These are phyloP conservation scores for Ormyrus thymus DNA, from an alignment of 2,888 invertebrate species.

Conservation along the genomic window DNA sequence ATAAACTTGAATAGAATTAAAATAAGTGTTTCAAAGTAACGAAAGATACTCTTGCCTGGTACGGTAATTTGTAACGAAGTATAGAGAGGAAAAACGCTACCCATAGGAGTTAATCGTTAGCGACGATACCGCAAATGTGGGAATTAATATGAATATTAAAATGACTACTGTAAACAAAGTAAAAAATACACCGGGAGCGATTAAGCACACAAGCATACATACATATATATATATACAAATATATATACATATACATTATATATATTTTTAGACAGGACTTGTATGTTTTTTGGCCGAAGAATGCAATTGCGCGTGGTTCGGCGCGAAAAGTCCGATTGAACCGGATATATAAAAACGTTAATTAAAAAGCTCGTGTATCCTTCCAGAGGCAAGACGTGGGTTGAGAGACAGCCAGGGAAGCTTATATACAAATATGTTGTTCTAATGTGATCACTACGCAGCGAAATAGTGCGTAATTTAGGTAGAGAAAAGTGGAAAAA, in stretches of 20 bases:
- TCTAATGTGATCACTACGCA: slow-evolving; percentile 55
- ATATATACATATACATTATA: slow-evolving; percentile 60
- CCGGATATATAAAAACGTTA: slow-evolving; percentile 30
- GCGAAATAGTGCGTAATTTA: slow-evolving; percentile 56
- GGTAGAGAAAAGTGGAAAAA: slow-evolving; percentile 34
- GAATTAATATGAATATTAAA: slow-evolving; percentile 51
- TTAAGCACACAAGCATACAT: slow-evolving; percentile 60
- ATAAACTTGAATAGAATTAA: not conserved
- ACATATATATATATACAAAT: slow-evolving; percentile 57
- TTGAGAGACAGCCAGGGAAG: slow-evolving; percentile 57
- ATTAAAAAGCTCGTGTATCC: slow-evolving; percentile 52
- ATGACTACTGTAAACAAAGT: slow-evolving; percentile 52
- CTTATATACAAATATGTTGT: slow-evolving; percentile 61
- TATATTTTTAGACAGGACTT: slow-evolving; percentile 68
- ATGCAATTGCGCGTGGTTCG: slow-evolving; percentile 53
- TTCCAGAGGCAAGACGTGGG: slow-evolving; percentile 56
- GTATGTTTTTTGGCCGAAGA: slow-evolving; percentile 63
- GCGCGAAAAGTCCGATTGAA: slow-evolving; percentile 47
- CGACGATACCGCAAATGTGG: slow-evolving; percentile 45
- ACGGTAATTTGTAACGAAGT: slow-evolving; percentile 53
- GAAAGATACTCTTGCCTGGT: slow-evolving; percentile 33
- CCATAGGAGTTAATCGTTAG: slow-evolving; percentile 53
- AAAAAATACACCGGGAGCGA: slow-evolving; percentile 56
- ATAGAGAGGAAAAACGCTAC: slow-evolving; percentile 50
- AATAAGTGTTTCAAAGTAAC: slow-evolving; percentile 22